Evolutionary conservation across 2,888 invertebrate species (phyloP).

Genomic region (Melinaea menophilus): DNA sequence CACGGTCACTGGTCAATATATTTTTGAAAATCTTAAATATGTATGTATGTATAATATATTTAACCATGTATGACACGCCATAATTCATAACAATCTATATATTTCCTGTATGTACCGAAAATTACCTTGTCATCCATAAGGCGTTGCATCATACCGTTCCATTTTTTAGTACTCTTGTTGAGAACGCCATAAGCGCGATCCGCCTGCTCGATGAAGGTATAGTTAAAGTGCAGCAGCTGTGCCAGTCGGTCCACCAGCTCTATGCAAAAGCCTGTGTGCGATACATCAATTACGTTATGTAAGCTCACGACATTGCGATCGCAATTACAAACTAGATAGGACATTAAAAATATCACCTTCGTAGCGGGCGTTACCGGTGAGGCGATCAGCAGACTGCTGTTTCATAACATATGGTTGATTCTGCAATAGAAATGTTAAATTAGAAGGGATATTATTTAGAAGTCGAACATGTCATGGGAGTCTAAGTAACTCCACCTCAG

Average conservation of each 20-base stretch:
- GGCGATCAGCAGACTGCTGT: conserved; percentile 79
- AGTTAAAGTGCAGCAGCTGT: conserved; percentile 86
- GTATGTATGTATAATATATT: background rate
- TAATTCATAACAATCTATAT: background rate
- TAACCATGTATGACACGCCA: background rate
- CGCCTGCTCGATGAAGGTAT: conserved; percentile 85
- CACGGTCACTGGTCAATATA: background rate
- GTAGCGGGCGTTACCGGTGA: conserved; percentile 88
- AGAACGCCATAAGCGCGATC: conserved; percentile 84
- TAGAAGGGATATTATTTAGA: background rate
- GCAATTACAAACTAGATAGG: background rate
- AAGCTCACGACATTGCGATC: background rate
- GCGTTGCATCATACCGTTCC: conserved; percentile 85
- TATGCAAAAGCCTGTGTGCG: conserved; percentile 89
- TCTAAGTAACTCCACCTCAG: conserved; percentile 38
- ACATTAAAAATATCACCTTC: conserved; percentile 76
- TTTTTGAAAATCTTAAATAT: background rate
- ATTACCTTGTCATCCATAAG: conserved; percentile 79
- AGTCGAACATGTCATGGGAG: background rate
- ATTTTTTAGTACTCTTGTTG: conserved; percentile 76
- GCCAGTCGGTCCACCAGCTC: conserved; percentile 90
- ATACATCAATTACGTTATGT: background rate
- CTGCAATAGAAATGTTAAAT: conserved; percentile 63
- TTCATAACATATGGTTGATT: conserved; percentile 93
- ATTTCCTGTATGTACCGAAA: background rate